Evolutionary conservation across 2,888 invertebrate genomes (phyloP), one percentile per base, ranked within the genome.

Genomic region (Gymnosoma rotundatum): DNA sequence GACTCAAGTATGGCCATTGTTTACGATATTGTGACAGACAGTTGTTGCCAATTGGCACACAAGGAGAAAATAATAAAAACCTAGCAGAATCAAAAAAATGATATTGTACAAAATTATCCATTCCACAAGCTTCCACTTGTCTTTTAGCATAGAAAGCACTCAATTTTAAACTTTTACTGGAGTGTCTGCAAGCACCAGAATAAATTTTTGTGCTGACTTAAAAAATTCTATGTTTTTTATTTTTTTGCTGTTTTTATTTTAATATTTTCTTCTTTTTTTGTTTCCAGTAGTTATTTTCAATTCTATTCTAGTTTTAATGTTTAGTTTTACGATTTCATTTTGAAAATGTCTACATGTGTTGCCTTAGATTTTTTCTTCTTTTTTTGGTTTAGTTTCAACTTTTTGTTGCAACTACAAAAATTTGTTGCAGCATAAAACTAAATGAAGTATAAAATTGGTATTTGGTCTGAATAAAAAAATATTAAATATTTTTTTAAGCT

Each of bases 21-120:
- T 83, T 64, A 78, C 36, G 58, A 83, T 83, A 61, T 70, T 76
- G 64, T 64, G 72, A 73, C 78, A 63, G 78, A 78, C 83, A 83
- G 48, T 83, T 78, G 78, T 36, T 78, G 83, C 78, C 83, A 83
- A 83, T 83, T 83, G 83, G 78, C 72, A 67, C 70, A 66, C 66
- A 58, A 63, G 58, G 16, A 50, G 54, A 54, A 66, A 72, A 60
- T 45, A 72, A 67, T 36, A 67, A 69, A 36, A n/a, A 42, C 42
- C 42, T 14, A 9, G 16, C 25, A 32, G 32, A 67, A 72, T 36
- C 63, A 54, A 52, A 61, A 45, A 50, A 61, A 5, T 45, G 36
- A 42, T 52, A 63, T 72, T 64, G 20, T 32, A 52, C 69, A 69
- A 52, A 72, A 48, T 64, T 64, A 79, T 72, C 56, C 79, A 74